Evolutionary conservation across 2,888 invertebrate genomes (phyloP), one percentile per base, ranked within the genome.

Genomic region (Leucozona laternaria): DNA sequence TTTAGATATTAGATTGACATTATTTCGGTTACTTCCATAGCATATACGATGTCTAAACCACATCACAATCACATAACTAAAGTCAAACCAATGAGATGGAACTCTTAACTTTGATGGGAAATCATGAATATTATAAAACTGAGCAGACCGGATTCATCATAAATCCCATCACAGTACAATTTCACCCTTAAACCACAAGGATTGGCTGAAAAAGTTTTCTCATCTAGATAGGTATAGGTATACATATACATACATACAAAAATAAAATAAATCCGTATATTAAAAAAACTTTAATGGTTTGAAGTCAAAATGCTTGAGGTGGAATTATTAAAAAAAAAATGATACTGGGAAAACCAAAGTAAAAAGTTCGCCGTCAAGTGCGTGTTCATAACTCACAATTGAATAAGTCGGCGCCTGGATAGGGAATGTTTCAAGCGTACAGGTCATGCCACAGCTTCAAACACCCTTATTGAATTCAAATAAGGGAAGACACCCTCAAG

Each of bases 1-100:
- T 55, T 43, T 68, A 78, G 78, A 86, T 82, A 81, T 82, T 82
- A 82, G 78, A 86, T 86, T 86, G 81, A 85, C 85, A 85, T 85
- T 85, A 85, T 81, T 81, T 81, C 28, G 53, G 73, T 68, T 78
- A 70, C 85, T 72, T 72, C 55, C 15, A 50, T 31, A 15, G 15
- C 13, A 2, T 53, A 40, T 77, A 68, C 76, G 31, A 66, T 6
- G 6, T 43, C 48, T 70, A 75, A 40, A 50, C 62, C 15, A 34
- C 57, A 58, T 34, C 55, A 48, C 43, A 75, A 20, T 20, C 55
- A 57, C 50, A 75, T 71, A 79, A 72, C 79, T 79, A 71, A 70
- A 79, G 57, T 58, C 79, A 45, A 70, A 31, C 70, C 68, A 55
- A 76, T 72, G 15, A 43, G 15, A 43, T 31, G 13, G 25, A 45